Evolutionary conservation across 2,888 invertebrate species (phyloP), one percentile per base, ranked within the genome.

Genomic region (Sphaerophoria taeniata): DNA sequence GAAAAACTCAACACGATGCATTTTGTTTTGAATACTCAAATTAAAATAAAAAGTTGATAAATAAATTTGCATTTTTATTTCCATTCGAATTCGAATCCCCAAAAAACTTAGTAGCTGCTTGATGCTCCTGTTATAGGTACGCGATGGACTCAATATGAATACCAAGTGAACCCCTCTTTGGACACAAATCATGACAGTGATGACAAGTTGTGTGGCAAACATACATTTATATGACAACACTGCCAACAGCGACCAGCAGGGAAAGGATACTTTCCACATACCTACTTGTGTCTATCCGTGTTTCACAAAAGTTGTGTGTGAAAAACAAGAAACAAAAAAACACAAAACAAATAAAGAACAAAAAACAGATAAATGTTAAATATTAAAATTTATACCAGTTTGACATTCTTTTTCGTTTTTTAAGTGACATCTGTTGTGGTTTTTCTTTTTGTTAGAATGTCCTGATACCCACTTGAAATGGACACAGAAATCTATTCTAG

Each of bases 141-240:
- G 24, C 24, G 6, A 39, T 56, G 24, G 72, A 81, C 76, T 76
- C 71, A 71, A 76, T 81, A 76, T 76, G 81, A 76, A 76, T 81
- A 76, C 81, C n/a, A 81, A 76, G 76, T 76, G 76, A 81, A 47
- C 58, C 76, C 36, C 76, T 2, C 24, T 76, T 81, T 81, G 81
- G 81, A 81, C 81, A 81, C 81, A 81, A 81, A 76, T 81, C 76
- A 76, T 76, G 60, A 11, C 58, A 63, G 71, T 65, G 81, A 72
- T 81, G 81, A 76, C 71, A 76, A 63, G 65, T 58, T 76, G 81
- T 53, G 76, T 39, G 39, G 6, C 9, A 39, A 7, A 39, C 3
- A 9, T 39, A 39, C 9, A 9, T 43, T 12, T 9, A n/a, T 47
- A 53, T 71, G 51, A 11, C n/a, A n/a, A n/a, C n/a, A n/a, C n/a